Conservation (phyloP, 2,888 invertebrate species). For the Apomyelois bistriatella region DNA sequence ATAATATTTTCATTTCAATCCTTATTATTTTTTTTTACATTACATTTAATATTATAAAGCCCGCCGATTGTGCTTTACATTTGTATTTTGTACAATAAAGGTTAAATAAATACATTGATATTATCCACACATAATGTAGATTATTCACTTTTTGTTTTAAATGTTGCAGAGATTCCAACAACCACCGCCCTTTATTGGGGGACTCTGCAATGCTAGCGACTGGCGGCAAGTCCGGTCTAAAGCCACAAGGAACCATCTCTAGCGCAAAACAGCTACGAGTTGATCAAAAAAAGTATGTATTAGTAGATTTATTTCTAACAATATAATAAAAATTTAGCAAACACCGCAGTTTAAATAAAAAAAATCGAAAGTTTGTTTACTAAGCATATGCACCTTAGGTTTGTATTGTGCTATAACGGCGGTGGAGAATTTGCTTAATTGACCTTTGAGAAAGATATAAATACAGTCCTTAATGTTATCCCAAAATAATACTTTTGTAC, state of each 20-base stretch:
- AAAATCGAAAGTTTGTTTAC: too few relatives aligned
- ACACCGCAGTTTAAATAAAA: too few relatives aligned
- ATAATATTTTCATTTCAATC: not conserved
- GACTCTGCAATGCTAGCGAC: conserved; percentile 96
- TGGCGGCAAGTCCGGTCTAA: conserved; percentile 86
- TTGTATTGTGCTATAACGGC: too few relatives aligned
- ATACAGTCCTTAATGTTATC: too few relatives aligned
- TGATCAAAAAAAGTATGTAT: conserved; percentile 90
- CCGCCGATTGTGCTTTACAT: too few relatives aligned
- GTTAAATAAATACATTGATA: too few relatives aligned
- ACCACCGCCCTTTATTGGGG: conserved; percentile 91
- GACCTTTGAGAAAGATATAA: too few relatives aligned
- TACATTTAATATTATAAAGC: too few relatives aligned
- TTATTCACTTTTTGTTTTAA: not conserved
- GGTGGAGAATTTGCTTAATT: too few relatives aligned
- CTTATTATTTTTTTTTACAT: not conserved
- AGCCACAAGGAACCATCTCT: conserved; percentile 92
- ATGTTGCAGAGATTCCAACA: conserved; percentile 91
- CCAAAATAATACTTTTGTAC: too few relatives aligned
- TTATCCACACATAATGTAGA: not conserved
- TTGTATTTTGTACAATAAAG: too few relatives aligned
- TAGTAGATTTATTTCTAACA: not conserved
- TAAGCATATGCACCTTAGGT: too few relatives aligned
- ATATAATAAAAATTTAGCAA: not conserved
- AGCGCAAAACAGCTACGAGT: conserved; percentile 93